These are phyloP conservation scores for Corydoras sp. DNA, from an alignment of 2,113 vertebrate genomes.

Conservation along the genomic window DNA sequence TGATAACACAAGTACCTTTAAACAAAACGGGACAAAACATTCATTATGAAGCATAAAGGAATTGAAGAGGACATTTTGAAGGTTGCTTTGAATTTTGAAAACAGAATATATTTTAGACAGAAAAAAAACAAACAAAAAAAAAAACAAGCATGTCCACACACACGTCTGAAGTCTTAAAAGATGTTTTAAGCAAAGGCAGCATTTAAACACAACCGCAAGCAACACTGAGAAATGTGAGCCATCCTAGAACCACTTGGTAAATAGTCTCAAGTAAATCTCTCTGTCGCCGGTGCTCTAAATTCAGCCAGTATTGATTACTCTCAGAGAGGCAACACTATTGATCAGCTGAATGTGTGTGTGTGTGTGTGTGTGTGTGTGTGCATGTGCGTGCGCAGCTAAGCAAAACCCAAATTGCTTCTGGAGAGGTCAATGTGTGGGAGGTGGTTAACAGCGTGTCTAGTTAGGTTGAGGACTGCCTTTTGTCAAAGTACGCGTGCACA, in stretches of 20 bases:
- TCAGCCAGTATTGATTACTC: conserved; percentile 39
- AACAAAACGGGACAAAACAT: conserved; percentile 15
- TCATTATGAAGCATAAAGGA: not conserved
- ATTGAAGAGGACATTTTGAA: conserved; percentile 12
- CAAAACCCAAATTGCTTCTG: conserved; percentile 28
- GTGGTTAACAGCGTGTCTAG: not conserved
- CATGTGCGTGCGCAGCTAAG: conserved; percentile 18
- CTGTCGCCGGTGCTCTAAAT: conserved; percentile 37
- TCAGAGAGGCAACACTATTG: conserved; percentile 36
- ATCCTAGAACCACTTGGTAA: conserved; percentile 24
- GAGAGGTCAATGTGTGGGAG: conserved; percentile 25
- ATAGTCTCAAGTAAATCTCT: conserved; percentile 43
- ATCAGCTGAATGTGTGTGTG: conserved; percentile 31
- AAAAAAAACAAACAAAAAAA: not conserved
- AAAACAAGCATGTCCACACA: not conserved
- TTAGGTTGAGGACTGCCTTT: conserved; percentile 40
- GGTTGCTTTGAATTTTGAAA: not conserved
- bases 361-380: conserved; percentile 18
- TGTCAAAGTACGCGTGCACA: conserved; percentile 19
- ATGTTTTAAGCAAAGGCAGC: not conserved
- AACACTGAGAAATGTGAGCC: not conserved
- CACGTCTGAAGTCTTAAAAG: not conserved
- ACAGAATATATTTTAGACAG: not conserved
- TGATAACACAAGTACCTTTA: conserved; percentile 13
- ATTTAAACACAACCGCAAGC: not conserved